Base-by-base conservation (phyloP, 2,113 vertebrate species). In the Lophochroa leadbeateri region DNA sequence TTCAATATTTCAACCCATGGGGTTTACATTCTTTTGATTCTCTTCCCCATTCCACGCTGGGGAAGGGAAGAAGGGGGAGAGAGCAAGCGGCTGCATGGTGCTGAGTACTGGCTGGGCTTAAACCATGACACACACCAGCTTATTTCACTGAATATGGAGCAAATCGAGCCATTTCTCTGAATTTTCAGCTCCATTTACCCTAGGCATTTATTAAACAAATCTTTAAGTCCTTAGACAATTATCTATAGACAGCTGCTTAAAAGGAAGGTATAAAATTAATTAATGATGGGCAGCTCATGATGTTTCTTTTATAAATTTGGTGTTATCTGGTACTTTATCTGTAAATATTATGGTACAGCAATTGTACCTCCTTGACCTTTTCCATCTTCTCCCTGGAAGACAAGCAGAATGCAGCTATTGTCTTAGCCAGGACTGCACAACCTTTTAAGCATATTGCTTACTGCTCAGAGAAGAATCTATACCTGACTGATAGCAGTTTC, bases 121-220 rank as follows among this genome's bases (percentile, higher is more conserved):
- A 24, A 58, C n/a, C 21, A 24, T 24, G 57, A 35, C 57, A 35
- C 5, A 50, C 57, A 89, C 24, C 71, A 97, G 46, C 19, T 96
- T 82, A 94, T 58, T 95, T 91, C 75, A 94, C 24, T 96, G 86
- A 97, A 96, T 81, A 95, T 64, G 57, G 94, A 97, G 88, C 57
- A 97, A 96, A 97, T 71, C 92, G 95, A 97, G 80, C 95, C 75
- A 91, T 95, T 96, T 94, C 90, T 97, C 95, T 94, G 72, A 96
- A 97, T 97, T 96, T 98, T 98, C 96, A 97, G 75, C 96, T 94
- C 71, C 81, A 97, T 96, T 97, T 97, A 96, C 92, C 87, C 74
- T 63, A 52, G 63, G 63, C 83, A 95, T 97, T 96, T 98, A 96
- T 98, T 97, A 98, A 96, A 96, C 76, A 95, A 71, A 97, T 92